Percentiles rank a stretch among this genome's conserved stretches.
These are phyloP conservation scores for Hyles lineata DNA, from an alignment of 2,888 invertebrate species.

Conservation along the genomic window DNA sequence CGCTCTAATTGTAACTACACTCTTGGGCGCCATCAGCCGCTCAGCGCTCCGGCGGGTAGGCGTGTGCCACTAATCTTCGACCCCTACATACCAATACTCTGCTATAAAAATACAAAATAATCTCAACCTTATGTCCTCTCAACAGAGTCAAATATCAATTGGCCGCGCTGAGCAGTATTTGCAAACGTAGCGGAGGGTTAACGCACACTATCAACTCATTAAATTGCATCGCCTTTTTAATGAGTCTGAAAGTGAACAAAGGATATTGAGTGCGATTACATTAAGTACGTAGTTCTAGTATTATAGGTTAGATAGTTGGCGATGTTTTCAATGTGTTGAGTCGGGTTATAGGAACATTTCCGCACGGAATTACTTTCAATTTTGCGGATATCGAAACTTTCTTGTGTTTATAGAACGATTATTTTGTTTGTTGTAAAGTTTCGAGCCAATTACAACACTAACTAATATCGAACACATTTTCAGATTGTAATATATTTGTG, in stretches of 20 bases:
- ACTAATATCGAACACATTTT: not conserved
- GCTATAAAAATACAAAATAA: conserved; percentile 48
- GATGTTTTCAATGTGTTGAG: conserved; percentile 54
- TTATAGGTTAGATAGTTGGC: conserved; percentile 67
- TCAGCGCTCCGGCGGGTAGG: conserved; percentile 83
- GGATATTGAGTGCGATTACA: conserved; percentile 84
- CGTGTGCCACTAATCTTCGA: conserved; percentile 85
- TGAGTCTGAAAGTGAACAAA: conserved; percentile 85
- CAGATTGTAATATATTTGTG: not conserved
- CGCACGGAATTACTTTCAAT: conserved; percentile 31
- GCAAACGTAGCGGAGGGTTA: conserved; percentile 82
- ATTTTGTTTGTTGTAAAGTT: not conserved
- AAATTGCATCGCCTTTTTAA: conserved; percentile 86
- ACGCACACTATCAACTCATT: conserved; percentile 85
- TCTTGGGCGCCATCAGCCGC: conserved; percentile 83
- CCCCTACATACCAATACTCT: conserved; percentile 81
- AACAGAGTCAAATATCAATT: conserved; percentile 55
- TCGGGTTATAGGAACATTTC: conserved; percentile 36
- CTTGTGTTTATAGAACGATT: not conserved
- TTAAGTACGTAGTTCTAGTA: conserved; percentile 80
- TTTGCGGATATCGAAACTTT: conserved; percentile 11
- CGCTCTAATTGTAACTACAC: conserved; percentile 85
- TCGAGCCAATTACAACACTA: not conserved
- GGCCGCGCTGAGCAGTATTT: conserved; percentile 59
- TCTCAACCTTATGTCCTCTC: conserved; percentile 46